Conservation (phyloP, 2,797 vertebrate genomes). For the Xerus rutilus region DNA sequence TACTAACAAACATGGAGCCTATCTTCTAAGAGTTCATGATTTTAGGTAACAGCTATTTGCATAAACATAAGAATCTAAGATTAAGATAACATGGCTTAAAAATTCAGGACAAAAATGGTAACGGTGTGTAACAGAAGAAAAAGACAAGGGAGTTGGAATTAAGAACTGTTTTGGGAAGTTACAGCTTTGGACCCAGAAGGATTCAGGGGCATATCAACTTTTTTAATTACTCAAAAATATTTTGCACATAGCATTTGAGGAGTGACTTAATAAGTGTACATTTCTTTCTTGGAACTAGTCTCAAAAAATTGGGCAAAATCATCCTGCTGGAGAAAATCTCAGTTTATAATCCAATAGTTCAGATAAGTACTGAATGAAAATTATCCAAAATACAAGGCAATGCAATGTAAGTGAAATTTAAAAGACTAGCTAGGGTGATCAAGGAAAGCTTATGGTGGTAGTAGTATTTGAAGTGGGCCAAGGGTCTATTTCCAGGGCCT, state of each 20-base stretch:
- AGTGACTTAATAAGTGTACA: background rate
- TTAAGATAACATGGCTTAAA: background rate
- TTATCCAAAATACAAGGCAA: background rate
- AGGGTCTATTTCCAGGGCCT: background rate
- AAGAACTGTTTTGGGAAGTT: background rate
- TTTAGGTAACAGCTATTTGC: background rate
- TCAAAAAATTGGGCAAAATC: background rate
- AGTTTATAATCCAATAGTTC: background rate
- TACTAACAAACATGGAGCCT: fast-evolving
- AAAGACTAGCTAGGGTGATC: background rate
- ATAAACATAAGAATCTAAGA: background rate
- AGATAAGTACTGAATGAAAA: background rate
- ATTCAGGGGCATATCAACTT: background rate
- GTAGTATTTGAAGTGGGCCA: background rate
- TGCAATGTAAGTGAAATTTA: background rate
- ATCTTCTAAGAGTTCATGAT: background rate
- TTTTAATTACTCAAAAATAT: background rate
- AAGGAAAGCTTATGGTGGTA: background rate
- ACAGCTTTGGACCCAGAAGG: background rate
- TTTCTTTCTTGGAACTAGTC: background rate
- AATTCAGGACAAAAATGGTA: background rate
- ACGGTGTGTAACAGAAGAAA: background rate
- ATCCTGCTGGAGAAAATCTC: background rate
- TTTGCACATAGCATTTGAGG: background rate
- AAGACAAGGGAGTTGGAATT: background rate